A percentile compares a stretch with the other conserved stretches of the same genome.
Conservation (phyloP, 2,888 invertebrate species). For the Drosophila subquinaria region DNA sequence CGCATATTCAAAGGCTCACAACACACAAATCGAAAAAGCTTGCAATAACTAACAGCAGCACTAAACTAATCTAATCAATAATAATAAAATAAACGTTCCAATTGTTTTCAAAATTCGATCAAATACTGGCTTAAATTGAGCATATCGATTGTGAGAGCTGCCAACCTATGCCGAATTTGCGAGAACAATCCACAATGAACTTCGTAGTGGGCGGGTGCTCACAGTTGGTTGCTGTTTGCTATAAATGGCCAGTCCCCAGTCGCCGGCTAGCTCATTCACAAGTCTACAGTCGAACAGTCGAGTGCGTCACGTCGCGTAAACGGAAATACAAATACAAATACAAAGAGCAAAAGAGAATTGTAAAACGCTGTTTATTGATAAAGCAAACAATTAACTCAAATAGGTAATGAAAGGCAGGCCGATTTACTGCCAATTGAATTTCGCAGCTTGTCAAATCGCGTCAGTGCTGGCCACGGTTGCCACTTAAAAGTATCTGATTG, state of each 20-base stretch:
- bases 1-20: too few relatives aligned
- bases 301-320: conserved; percentile 18
- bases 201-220: conserved; percentile 31
- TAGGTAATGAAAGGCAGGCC: conserved; percentile 42
- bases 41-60: too few relatives aligned
- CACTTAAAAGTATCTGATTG: too few relatives aligned
- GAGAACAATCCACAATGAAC: conserved; percentile 49
- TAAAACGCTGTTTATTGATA: conserved; percentile 40
- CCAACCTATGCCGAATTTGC: conserved; percentile 37
- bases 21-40: too few relatives aligned
- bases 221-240: conserved; percentile 9
- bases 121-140: neutral
- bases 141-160: conserved; percentile 10
- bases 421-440: conserved; percentile 33
- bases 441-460: conserved; percentile 18
- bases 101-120: too few relatives aligned
- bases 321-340: conserved; percentile 17
- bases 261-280: conserved; percentile 44
- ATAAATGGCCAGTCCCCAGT: conserved; percentile 40
- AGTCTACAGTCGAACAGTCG: conserved; percentile 27
- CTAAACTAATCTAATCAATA: too few relatives aligned
- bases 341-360: conserved; percentile 30
- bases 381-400: conserved; percentile 41
- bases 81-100: too few relatives aligned
- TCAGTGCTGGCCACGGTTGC: conserved; percentile 3